Evolutionary conservation across 2,888 invertebrate species (phyloP).

Genomic region (Xestia rhomboidea): DNA sequence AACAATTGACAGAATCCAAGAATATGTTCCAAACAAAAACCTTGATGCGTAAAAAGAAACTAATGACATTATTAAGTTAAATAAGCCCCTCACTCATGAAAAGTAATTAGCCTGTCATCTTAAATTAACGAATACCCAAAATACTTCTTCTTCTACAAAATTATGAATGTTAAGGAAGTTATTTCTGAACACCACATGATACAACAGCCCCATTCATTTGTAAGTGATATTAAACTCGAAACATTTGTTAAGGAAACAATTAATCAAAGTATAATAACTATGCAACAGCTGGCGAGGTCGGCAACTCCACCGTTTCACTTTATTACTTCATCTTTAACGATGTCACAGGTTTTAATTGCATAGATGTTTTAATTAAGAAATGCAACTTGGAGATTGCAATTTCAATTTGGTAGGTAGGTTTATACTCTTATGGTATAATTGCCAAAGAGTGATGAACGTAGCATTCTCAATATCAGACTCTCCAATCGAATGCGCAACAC

Average conservation of each 20-base stretch:
- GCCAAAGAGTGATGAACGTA: not conserved
- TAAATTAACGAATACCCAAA: slow-evolving; percentile 15
- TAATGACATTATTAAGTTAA: not conserved
- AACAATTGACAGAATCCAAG: not conserved
- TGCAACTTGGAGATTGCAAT: slow-evolving; percentile 24
- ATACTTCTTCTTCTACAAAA: slow-evolving; percentile 1
- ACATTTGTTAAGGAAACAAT: slow-evolving; percentile 49
- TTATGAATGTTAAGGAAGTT: not conserved
- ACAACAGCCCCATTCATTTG: slow-evolving; percentile 10
- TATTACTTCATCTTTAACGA: slow-evolving; percentile 63
- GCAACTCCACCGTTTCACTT: slow-evolving; percentile 62
- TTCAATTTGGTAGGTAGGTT: not conserved
- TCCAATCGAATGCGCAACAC: too few species aligned
- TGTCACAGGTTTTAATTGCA: slow-evolving; percentile 59
- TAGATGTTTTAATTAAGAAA: slow-evolving; percentile 39
- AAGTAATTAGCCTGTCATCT: slow-evolving; percentile 22
- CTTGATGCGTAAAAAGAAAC: not conserved
- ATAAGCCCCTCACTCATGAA: not conserved
- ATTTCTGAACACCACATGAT: slow-evolving; percentile 21
- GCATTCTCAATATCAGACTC: not conserved
- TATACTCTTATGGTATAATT: not conserved
- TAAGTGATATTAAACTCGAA: slow-evolving; percentile 23
- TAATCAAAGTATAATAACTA: slow-evolving; percentile 63
- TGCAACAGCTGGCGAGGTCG: slow-evolving; percentile 64
- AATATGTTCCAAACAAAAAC: not conserved